These are phyloP conservation scores for Helogale parvula DNA, from an alignment of 2,113 vertebrate species.

Conservation along the genomic window DNA sequence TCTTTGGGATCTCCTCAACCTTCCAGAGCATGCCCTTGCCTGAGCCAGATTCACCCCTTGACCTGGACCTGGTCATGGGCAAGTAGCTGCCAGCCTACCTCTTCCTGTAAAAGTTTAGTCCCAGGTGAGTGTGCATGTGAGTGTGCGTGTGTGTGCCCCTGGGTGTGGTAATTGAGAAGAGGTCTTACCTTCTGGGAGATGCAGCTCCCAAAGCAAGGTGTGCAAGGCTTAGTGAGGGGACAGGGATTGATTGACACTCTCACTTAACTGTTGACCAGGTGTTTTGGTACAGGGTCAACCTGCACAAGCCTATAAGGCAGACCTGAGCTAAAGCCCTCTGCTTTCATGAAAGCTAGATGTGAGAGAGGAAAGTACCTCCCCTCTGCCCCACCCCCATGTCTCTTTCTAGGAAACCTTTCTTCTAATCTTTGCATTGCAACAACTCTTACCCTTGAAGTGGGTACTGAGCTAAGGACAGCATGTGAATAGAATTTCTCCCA, in stretches of 20 bases:
- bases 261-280: not conserved
- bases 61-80: not conserved
- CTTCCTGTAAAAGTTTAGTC: not conserved
- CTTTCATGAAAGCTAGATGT: not conserved
- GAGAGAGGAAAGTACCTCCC: not conserved
- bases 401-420: not conserved
- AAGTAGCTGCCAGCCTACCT: not conserved
- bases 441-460: not conserved
- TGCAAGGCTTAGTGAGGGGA: not conserved
- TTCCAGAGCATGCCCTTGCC: not conserved
- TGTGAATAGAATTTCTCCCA: not conserved
- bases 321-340: not conserved
- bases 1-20: not conserved
- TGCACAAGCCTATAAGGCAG: accelerated
- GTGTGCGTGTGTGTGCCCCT: no score
- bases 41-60: not conserved
- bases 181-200: not conserved
- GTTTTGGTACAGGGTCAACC: not conserved
- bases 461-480: not conserved
- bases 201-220: not conserved
- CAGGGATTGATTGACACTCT: not conserved
- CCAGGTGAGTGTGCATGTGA: not conserved
- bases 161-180: not conserved
- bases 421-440: not conserved
- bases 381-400: accelerated